A percentile compares a stretch with the other conserved stretches of the same genome.
Evolutionary conservation across 2,113 vertebrate species (phyloP).

Genomic region (Picathartes gymnocephalus): DNA sequence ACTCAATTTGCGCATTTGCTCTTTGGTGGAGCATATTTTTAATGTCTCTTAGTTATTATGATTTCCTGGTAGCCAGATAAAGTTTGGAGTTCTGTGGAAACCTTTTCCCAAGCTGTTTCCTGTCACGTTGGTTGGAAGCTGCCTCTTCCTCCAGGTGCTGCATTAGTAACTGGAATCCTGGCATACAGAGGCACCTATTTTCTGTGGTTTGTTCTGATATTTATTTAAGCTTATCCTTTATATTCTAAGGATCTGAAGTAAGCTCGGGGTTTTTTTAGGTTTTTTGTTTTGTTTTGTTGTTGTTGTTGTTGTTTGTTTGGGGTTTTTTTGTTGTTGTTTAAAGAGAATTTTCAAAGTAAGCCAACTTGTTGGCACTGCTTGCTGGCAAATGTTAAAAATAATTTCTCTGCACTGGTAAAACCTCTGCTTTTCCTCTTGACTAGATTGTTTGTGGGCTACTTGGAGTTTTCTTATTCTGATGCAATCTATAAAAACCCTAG

Average conservation of each 20-base stretch:
- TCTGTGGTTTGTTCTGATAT: neutral
- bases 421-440: neutral
- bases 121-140: neutral
- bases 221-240: neutral
- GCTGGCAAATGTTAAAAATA: neutral
- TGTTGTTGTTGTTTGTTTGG: too few relatives aligned
- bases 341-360: neutral
- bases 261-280: neutral
- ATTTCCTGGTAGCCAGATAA: conserved; percentile 31
- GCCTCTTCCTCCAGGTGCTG: conserved; percentile 43
- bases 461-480: neutral
- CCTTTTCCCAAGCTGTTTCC: conserved; percentile 48
- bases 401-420: neutral
- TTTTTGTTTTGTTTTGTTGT: neutral
- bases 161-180: neutral
- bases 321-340: neutral
- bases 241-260: neutral
- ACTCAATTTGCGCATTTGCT: neutral
- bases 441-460: neutral
- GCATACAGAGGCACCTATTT: neutral
- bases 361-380: neutral
- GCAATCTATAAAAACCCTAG: neutral
- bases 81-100: neutral
- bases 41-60: neutral
- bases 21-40: neutral